Percentiles rank a stretch among this genome's conserved stretches.
These are phyloP conservation scores for Baccha elongata DNA, from an alignment of 2,888 invertebrate species.

Conservation along the genomic window DNA sequence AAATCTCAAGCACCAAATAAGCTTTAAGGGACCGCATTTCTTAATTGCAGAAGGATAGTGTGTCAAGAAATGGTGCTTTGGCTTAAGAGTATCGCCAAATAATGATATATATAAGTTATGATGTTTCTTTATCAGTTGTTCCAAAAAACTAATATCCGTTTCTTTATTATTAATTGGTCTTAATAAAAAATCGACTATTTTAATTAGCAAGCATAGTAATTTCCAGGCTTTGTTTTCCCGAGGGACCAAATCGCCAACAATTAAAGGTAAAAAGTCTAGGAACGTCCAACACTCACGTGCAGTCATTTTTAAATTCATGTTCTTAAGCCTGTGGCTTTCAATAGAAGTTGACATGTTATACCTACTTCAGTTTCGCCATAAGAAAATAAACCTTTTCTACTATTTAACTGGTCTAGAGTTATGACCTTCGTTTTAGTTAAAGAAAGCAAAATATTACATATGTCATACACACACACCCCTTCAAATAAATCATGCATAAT, in stretches of 20 bases:
- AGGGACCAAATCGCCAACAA: conserved; percentile 14
- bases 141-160: conserved; percentile 2
- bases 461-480: conserved; percentile 23
- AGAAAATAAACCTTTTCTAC: background rate
- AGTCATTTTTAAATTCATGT: conserved; percentile 13
- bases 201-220: background rate
- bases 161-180: background rate
- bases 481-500: conserved; percentile 37
- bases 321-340: background rate
- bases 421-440: background rate
- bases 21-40: conserved; percentile 6
- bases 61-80: conserved; percentile 17
- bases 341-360: background rate
- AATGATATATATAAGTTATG: conserved; percentile 32
- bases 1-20: conserved; percentile 26
- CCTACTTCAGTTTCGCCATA: background rate
- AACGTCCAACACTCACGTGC: conserved; percentile 17
- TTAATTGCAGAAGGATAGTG: conserved; percentile 31
- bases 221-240: background rate
- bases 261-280: background rate
- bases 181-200: conserved; percentile 1
- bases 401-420: background rate
- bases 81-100: conserved; percentile 20
- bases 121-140: conserved; percentile 22
- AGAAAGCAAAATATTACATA: conserved; percentile 5